Evolutionary conservation across 2,888 invertebrate species (phyloP), one percentile per base, ranked within the genome.

Genomic region (Drosophila bunnanda): DNA sequence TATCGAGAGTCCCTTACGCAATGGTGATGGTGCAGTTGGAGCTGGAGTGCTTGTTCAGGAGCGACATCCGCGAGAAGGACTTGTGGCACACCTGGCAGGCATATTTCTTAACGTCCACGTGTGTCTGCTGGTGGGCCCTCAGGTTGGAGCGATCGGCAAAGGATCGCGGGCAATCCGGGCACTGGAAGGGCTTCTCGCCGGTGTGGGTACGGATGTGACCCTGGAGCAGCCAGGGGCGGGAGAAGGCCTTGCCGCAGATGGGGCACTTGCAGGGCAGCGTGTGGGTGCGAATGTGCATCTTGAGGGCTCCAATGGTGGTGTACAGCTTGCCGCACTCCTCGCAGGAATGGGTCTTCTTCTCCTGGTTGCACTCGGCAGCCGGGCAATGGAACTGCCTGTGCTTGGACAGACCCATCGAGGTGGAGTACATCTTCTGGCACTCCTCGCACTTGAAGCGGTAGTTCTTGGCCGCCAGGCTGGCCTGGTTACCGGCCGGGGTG

Each of bases 321-420:
- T 92, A 92, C 12, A 89, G 81, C 70, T 92, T 92, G 41, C 92
- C 92, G 50, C 92, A 92, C 20, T 91, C 89, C 48, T 92, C 85
- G 48, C 92, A 92, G 17, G 89, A 79, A 62, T 92, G 91, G 41
- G 97, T 96, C 92, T 98, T 98, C 92, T 97, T 96, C 58, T 97
- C 96, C 54, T 95, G 94, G 76, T 96, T 96, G 56, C 96, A 96
- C 75, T 95, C 95, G 72, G 96, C 95, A 0, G 97, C 97, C 0
- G 96, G 96, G 92, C 98, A 98, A 90, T 99, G 98, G 93, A 98
- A 98, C 92, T 98, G 98, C 73, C 97, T 96, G 91, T 99, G 99
- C 92, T 99, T 99, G 2, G 97, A 96, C 17, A 99, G 94, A 0
- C 98, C 99, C 54, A 98, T 98, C 90, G 97, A 97, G 1, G 99